These are phyloP conservation scores for Rostratula benghalensis DNA, from an alignment of 2,113 vertebrate genomes.

Conservation along the genomic window DNA sequence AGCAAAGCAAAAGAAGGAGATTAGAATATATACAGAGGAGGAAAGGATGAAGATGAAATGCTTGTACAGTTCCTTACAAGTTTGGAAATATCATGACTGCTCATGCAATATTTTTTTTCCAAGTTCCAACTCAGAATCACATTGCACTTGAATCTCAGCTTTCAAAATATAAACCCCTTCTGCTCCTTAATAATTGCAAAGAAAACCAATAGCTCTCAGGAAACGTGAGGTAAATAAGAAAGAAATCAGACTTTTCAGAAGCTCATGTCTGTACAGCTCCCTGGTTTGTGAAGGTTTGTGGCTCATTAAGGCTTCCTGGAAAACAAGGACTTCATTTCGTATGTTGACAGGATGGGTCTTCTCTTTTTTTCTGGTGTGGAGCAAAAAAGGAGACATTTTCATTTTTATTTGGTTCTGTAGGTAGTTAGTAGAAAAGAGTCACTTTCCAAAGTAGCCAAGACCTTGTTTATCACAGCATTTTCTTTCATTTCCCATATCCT, in stretches of 20 bases:
- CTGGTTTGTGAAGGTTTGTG: not conserved
- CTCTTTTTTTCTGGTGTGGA: not conserved
- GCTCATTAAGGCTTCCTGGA: not conserved
- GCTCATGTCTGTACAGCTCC: not conserved
- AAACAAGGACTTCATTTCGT: not conserved
- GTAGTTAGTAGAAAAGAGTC: not conserved
- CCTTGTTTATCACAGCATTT: constrained; percentile 9
- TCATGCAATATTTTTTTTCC: not conserved
- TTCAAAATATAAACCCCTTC: not conserved
- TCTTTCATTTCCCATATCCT: not conserved
- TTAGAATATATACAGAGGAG: not conserved
- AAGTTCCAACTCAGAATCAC: not conserved
- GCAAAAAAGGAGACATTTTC: not conserved
- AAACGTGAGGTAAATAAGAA: not conserved
- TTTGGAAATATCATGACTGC: not conserved
- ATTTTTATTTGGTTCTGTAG: not conserved
- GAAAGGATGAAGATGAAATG: not conserved
- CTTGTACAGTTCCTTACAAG: not conserved
- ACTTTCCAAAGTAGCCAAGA: not conserved
- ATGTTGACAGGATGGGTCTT: not conserved
- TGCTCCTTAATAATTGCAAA: not conserved
- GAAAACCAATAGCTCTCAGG: not conserved
- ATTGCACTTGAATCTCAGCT: not conserved
- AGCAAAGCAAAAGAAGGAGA: not conserved
- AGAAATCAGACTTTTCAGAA: not conserved